Base-by-base conservation (phyloP, 2,113 vertebrate species). In the Mionectes macconnelli region DNA sequence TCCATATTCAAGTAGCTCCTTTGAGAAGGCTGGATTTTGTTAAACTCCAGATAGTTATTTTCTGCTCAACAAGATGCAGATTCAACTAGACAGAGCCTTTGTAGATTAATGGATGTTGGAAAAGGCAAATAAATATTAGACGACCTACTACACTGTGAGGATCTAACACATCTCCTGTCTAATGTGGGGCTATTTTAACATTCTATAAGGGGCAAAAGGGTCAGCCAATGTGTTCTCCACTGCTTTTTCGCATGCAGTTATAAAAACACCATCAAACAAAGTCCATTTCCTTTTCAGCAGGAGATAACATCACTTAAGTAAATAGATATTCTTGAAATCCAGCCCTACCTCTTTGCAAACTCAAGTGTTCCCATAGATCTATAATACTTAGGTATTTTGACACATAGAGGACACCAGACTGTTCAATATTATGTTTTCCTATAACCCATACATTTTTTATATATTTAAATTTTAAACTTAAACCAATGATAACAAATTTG, bases 11-110 rank as follows among this genome's bases (percentile, higher is more conserved):
- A 89, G 64, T 27, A 87, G 79, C 25, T 90, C 56, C 57, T 94
- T 89, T 88, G 92, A 86, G 60, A 52, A 92, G 90, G 56, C 3
- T 90, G 56, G 77, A 91, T 92, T 95, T 95, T 92, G 68, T 86
- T 92, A 84, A 68, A 74, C 67, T 90, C 69, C 72, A 44, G 28
- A 59, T 95, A 95, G 93, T 96, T 96, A 94, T 78, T 96, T 94
- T 93, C 69, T 84, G 76, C 52, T 92, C 86, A 95, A 89, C 79
- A 94, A 84, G 57, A 90, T 64, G 44, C 15, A 92, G 85, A 92
- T 68, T 89, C 67, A 93, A 63, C 63, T 55, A 69, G 92, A 93
- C 68, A 94, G 56, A 81, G 60, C 30, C 49, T 87, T 72, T 92
- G 82, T 47, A 92, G 73, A 92, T 94, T 72, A 87, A 96, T 17